phyloP scores from a whole-genome alignment of 2,888 invertebrate species.

The Dynastes tityus region DNA sequence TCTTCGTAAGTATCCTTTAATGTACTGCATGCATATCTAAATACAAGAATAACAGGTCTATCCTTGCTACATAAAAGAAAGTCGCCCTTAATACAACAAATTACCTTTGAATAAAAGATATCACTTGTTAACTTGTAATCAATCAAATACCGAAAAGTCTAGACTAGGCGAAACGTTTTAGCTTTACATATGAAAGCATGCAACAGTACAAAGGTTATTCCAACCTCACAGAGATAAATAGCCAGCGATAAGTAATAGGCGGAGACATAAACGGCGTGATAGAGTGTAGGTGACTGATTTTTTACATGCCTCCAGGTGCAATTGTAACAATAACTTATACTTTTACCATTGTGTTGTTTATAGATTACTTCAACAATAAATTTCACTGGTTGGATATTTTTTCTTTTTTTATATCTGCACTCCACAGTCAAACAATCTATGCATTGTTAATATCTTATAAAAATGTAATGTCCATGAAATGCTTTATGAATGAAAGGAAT shows the following conservation, averaged over 20 bases:
- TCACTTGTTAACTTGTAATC: no score
- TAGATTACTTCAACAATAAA: neutral
- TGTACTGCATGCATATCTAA: no score
- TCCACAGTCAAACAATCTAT: neutral
- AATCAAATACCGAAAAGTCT: no score
- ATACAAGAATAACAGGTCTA: no score
- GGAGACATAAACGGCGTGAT: neutral
- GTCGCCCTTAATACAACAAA: no score
- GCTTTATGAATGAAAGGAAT: no score
- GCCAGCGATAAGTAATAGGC: neutral
- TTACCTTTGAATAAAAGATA: no score
- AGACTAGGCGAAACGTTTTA: no score
- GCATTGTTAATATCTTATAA: neutral
- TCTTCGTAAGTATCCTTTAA: no score
- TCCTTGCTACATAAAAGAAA: no score
- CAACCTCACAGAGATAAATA: neutral
- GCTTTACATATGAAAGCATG: no score
- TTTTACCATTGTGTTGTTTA: slow-evolving; percentile 1
- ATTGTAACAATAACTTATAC: slow-evolving; percentile 16
- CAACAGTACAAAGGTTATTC: neutral
- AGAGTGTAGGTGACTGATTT: neutral
- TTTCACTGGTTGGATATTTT: neutral
- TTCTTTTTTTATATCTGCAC: neutral
- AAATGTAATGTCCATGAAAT: neutral
- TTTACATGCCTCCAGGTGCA: neutral